These are phyloP conservation scores for Porites australiensis DNA, from an alignment of 64 coral and sea anemone species.

Conservation along the genomic window DNA sequence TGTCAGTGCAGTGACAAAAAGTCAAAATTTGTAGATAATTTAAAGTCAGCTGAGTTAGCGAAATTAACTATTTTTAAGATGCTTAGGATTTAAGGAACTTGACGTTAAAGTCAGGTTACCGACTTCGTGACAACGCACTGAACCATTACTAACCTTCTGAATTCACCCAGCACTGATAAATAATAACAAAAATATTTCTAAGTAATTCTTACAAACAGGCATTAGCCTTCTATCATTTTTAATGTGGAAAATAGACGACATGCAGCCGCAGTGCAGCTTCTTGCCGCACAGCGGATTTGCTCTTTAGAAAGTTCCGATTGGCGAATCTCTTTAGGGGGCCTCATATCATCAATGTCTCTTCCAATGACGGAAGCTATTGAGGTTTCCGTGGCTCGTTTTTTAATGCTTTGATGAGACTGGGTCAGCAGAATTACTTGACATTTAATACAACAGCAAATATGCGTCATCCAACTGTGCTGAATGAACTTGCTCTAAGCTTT, in stretches of 20 bases:
- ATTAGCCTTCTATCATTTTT: conserved; percentile 66
- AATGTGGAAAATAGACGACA: conserved; percentile 82
- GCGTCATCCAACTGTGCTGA: conserved; percentile 11
- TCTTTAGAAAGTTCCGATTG: background rate
- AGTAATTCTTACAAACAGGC: conserved; percentile 89
- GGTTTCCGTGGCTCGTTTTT: background rate
- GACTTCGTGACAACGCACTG: conserved; percentile 13
- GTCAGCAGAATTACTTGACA: background rate
- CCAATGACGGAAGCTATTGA: background rate
- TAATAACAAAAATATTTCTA: conserved; percentile 92
- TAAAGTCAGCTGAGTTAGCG: background rate
- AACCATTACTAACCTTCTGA: conserved; percentile 50
- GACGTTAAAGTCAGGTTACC: conserved; percentile 28
- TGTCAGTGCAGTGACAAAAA: conserved; percentile 9
- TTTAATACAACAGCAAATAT: conserved; percentile 13
- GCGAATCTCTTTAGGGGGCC: too few relatives aligned
- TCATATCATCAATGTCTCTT: too few relatives aligned
- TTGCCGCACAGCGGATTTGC: conserved; percentile 42
- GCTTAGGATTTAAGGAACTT: conserved; percentile 35
- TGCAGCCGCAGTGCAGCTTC: conserved; percentile 61
- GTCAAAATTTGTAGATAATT: background rate
- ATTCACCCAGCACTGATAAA: conserved; percentile 45
- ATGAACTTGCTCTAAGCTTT: background rate
- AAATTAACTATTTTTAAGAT: background rate
- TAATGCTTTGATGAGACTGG: background rate